Base-by-base conservation (phyloP, 2,888 invertebrate genomes). In the Polymixis lichenea region DNA sequence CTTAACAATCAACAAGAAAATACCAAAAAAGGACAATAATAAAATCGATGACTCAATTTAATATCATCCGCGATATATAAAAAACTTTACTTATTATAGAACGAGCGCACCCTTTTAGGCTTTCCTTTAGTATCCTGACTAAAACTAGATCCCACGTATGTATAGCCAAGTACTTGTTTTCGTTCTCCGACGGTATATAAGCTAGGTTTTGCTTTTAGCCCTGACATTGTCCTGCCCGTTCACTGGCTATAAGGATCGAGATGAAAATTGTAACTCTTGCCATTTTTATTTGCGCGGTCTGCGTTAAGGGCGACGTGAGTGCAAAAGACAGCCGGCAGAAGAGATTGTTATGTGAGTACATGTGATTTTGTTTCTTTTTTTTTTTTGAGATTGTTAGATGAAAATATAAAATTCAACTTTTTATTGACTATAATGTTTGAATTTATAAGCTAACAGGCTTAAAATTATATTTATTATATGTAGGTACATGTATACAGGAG, bases 101-200 rank as follows among this genome's bases (percentile, higher is more conserved):
- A 93, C 92, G 87, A 83, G 89, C 93, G 87, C 92, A 93, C 94
- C 95, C 95, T 95, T 95, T 94, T 93, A 95, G 92, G 93, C 91
- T 92, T 93, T 93, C 93, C 91, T 93, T 90, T 90, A 85, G 89
- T 91, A 90, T 94, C 94, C 94, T 89, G 92, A 85, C 94, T 94
- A 91, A 91, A 95, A 94, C 93, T 93, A 92, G 94, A 95, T 91
- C 95, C 95, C 94, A 95, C 96, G 93, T 95, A 93, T 88, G 85
- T 92, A 72, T 75, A 83, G 75, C 7, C 72, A 22, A 83, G 80
- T 87, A 93, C 93, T 93, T 93, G 94, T 95, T 94, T 94, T 92
- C 91, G 86, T 90, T 86, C 91, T 90, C 91, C 89, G 92, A 90
- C 86, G 87, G 91, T 96, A 96, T 96, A 96, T 93, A 96, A 96